Evolutionary conservation across 2,797 vertebrate species (phyloP).

Genomic region (Hirundo rustica): DNA sequence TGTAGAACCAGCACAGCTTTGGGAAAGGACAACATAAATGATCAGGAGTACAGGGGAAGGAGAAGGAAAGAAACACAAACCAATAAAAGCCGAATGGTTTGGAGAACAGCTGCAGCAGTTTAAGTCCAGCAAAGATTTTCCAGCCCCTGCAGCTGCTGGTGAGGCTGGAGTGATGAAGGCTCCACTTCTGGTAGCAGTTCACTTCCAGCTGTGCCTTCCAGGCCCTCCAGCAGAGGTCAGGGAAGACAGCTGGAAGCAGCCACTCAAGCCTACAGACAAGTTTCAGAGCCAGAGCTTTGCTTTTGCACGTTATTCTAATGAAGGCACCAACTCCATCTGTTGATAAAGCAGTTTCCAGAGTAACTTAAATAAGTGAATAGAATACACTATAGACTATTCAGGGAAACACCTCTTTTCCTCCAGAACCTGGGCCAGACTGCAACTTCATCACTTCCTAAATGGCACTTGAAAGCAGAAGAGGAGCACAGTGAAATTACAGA

Average conservation of each 20-base stretch:
- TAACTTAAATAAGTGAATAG: background rate
- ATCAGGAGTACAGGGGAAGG: background rate
- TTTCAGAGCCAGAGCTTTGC: background rate
- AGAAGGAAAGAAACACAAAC: background rate
- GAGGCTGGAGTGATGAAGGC: background rate
- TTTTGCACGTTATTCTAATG: background rate
- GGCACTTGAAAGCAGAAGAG: background rate
- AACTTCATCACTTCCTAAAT: background rate
- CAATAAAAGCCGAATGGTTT: background rate
- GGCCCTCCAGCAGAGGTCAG: conserved; percentile 33
- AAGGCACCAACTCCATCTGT: background rate
- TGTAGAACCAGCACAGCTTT: background rate
- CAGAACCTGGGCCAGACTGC: background rate
- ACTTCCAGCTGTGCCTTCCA: background rate
- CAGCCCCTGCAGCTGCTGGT: background rate
- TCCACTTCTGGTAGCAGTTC: background rate
- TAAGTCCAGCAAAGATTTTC: background rate
- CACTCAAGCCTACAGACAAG: background rate
- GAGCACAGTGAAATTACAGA: background rate
- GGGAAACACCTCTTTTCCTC: background rate
- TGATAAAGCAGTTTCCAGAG: background rate
- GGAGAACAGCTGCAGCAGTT: background rate
- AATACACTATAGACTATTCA: background rate
- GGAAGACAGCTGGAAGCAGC: background rate
- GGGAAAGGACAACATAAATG: background rate